A percentile compares a stretch with the other conserved stretches of the same genome.
phyloP scores from a whole-genome alignment of 2,113 vertebrate species.

The Anguilla japonica region DNA sequence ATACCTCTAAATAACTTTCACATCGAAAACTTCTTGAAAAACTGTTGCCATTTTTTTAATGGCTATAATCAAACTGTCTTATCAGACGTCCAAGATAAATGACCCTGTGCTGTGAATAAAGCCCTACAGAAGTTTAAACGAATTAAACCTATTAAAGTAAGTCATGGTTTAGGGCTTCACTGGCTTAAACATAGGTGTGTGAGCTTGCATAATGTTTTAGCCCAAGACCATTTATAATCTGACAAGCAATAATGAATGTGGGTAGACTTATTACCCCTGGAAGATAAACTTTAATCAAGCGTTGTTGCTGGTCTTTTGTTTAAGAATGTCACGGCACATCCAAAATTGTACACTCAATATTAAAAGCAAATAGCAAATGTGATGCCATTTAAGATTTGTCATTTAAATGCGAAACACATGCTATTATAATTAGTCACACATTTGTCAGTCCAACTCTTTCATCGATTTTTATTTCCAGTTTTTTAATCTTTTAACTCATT shows the following conservation, averaged over 20 bases:
- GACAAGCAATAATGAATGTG: slow-evolving; percentile 76
- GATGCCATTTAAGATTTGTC: slow-evolving; percentile 67
- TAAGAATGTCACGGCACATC: slow-evolving; percentile 72
- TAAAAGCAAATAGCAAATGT: slow-evolving; percentile 72
- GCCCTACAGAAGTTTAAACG: slow-evolving; percentile 54
- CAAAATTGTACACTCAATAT: slow-evolving; percentile 53
- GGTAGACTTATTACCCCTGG: slow-evolving; percentile 73
- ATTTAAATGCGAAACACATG: slow-evolving; percentile 70
- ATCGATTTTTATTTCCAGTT: slow-evolving; percentile 64
- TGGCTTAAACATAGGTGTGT: slow-evolving; percentile 64
- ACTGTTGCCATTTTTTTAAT: slow-evolving; percentile 12
- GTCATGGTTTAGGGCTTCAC: slow-evolving; percentile 50
- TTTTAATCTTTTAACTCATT: slow-evolving; percentile 54
- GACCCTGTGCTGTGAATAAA: slow-evolving; percentile 49
- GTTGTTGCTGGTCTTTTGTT: slow-evolving; percentile 64
- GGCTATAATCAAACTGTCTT: slow-evolving; percentile 32
- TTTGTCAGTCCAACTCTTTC: slow-evolving; percentile 58
- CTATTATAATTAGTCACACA: slow-evolving; percentile 63
- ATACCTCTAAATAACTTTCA: slow-evolving; percentile 14
- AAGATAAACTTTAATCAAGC: slow-evolving; percentile 82
- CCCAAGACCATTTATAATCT: slow-evolving; percentile 70
- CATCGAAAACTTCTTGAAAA: slow-evolving; percentile 25
- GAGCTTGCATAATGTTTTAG: slow-evolving; percentile 68
- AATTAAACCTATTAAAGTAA: slow-evolving; percentile 52
- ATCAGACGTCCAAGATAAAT: slow-evolving; percentile 25